phyloP scores from a whole-genome alignment of 2,888 invertebrate genomes.

The Odontocerum albicorne region DNA sequence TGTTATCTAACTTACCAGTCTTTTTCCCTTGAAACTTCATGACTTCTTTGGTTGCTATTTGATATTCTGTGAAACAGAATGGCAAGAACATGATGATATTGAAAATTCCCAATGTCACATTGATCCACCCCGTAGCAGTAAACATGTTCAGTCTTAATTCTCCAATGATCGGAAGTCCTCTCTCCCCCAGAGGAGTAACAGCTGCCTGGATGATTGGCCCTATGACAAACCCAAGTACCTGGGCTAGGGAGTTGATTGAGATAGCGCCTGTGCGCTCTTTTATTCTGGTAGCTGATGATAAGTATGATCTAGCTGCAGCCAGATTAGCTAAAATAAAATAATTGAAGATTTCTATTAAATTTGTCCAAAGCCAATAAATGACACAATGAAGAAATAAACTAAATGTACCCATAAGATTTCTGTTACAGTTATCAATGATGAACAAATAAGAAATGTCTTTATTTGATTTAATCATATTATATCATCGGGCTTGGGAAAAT shows the following conservation, averaged over 20 bases:
- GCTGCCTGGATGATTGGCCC: conserved; percentile 83
- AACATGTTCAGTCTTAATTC: conserved; percentile 78
- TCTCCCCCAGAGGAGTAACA: conserved; percentile 74
- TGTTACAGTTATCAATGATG: too few relatives aligned
- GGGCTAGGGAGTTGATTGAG: conserved; percentile 80
- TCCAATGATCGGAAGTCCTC: conserved; percentile 58
- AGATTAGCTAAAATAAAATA: conserved; percentile 66
- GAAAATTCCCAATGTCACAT: conserved; percentile 70
- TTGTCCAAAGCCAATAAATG: too few relatives aligned
- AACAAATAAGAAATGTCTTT: too few relatives aligned
- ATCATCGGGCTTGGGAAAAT: too few relatives aligned
- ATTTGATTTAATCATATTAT: too few relatives aligned
- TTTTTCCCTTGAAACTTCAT: conserved; percentile 72
- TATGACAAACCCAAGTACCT: conserved; percentile 84
- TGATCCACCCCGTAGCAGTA: conserved; percentile 85
- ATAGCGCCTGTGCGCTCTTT: conserved; percentile 81
- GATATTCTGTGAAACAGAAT: conserved; percentile 71
- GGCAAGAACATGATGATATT: conserved; percentile 78
- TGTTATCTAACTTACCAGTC: conserved; percentile 53
- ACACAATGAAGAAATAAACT: too few relatives aligned
- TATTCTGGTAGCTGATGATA: conserved; percentile 81
- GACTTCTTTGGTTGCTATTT: conserved; percentile 77
- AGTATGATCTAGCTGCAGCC: conserved; percentile 80
- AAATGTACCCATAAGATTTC: too few relatives aligned
- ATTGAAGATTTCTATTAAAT: too few relatives aligned